phyloP scores from a whole-genome alignment of 2,113 vertebrate genomes.

The Cebidichthys violaceus region DNA sequence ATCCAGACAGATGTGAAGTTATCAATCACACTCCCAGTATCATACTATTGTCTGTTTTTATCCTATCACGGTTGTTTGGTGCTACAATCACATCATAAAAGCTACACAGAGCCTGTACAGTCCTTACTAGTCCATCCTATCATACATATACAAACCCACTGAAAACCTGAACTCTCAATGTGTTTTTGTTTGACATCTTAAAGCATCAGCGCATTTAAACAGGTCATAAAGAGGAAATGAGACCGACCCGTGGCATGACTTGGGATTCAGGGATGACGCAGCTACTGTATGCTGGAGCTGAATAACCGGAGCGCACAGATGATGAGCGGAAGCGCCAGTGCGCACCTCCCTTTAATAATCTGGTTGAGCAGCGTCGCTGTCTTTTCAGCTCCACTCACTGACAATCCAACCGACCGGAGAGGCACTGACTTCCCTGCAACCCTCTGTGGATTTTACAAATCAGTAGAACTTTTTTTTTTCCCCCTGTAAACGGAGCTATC shows the following conservation, averaged over 20 bases:
- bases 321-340: constrained; percentile 75
- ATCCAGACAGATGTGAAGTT: neutral
- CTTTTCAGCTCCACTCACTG: constrained; percentile 77
- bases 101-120: neutral
- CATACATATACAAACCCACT: neutral
- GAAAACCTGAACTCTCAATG: neutral
- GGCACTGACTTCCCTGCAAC: constrained; percentile 43
- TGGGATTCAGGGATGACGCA: constrained; percentile 76
- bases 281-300: constrained; percentile 38
- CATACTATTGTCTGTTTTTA: neutral
- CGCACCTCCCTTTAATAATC: constrained; percentile 79
- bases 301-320: constrained; percentile 70
- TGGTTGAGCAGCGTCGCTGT: constrained; percentile 71
- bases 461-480: constrained; percentile 20
- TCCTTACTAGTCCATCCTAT: neutral
- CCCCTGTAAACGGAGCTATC: neutral
- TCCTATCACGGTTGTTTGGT: neutral
- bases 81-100: neutral
- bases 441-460: constrained; percentile 33
- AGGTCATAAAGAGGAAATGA: constrained; percentile 37
- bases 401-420: constrained; percentile 58
- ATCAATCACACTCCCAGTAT: neutral
- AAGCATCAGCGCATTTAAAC: constrained; percentile 3
- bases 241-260: constrained; percentile 31
- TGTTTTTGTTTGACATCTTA: constrained; percentile 8